phyloP scores from a whole-genome alignment of 2,888 invertebrate species.

The Himalopsyche anomala region DNA sequence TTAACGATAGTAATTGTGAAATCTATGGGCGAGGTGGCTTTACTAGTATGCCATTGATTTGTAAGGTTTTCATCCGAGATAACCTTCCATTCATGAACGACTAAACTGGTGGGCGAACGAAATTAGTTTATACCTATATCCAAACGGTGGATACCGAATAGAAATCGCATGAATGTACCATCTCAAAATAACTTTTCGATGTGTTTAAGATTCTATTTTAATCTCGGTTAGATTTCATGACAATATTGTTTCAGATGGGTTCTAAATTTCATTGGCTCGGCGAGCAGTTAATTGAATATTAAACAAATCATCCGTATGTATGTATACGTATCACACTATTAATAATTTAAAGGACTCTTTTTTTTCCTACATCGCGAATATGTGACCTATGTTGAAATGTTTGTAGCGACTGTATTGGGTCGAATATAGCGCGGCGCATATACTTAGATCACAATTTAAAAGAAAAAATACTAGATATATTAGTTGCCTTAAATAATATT shows the following conservation, averaged over 20 bases:
- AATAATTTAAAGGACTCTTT: too few relatives aligned
- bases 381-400: too few relatives aligned
- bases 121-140: background rate
- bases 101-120: background rate
- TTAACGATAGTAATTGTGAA: too few relatives aligned
- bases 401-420: too few relatives aligned
- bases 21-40: too few relatives aligned
- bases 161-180: slow-evolving; percentile 1
- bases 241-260: background rate
- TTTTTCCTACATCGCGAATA: too few relatives aligned
- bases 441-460: too few relatives aligned
- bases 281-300: background rate
- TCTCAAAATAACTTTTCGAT: background rate
- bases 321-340: too few relatives aligned
- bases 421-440: too few relatives aligned
- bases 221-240: background rate
- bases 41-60: background rate
- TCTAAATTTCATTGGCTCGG: background rate
- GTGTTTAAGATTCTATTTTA: background rate
- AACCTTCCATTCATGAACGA: background rate
- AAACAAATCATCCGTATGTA: too few relatives aligned
- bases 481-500: too few relatives aligned
- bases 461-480: too few relatives aligned
- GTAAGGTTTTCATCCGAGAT: background rate
- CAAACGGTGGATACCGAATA: background rate